Percentiles rank a stretch among this genome's conserved stretches.
Conservation (phyloP, 37 sponge, comb jelly and placozoan species). For the Cladorhizidae sp. region DNA sequence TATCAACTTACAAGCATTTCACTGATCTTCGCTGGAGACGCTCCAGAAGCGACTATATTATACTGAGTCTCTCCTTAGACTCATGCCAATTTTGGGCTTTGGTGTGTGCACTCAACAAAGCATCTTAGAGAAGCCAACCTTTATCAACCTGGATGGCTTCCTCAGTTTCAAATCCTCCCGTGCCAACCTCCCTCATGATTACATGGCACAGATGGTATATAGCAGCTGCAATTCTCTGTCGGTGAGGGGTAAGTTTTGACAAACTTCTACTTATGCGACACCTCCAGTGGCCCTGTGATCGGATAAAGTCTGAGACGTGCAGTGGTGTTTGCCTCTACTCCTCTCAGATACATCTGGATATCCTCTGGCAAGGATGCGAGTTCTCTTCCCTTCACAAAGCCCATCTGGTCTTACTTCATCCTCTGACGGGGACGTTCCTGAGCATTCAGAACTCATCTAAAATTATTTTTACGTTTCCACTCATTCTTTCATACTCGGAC, state of each 20-base stretch:
- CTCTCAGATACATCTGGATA: conserved; percentile 11
- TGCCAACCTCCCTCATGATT: conserved; percentile 8
- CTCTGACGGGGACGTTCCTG: conserved; percentile 1
- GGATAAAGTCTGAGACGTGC: neutral
- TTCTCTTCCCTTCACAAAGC: conserved; percentile 21
- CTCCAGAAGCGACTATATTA: neutral
- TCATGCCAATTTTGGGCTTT: conserved; percentile 23
- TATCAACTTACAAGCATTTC: conserved; percentile 13
- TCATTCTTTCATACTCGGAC: neutral
- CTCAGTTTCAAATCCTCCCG: conserved; percentile 31
- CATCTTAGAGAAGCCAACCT: conserved; percentile 9
- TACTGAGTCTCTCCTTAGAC: neutral
- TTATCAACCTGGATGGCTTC: neutral
- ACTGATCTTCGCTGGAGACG: neutral
- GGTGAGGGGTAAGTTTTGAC: conserved; percentile 17
- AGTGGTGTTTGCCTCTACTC: conserved; percentile 31
- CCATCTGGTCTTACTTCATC: conserved; percentile 17
- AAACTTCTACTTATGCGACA: conserved; percentile 2
- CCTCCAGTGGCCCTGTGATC: conserved; percentile 23
- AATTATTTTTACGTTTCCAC: conserved; percentile 12
- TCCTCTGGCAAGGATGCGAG: conserved; percentile 42
- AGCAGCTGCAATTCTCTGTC: neutral
- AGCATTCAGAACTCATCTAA: neutral
- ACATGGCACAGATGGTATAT: conserved; percentile 3
- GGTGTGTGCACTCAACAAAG: conserved; percentile 46